A percentile compares a stretch with the other conserved stretches of the same genome.
These are phyloP conservation scores for Drosophila neocordata DNA, from an alignment of 1,140 invertebrate genomes.

Conservation along the genomic window DNA sequence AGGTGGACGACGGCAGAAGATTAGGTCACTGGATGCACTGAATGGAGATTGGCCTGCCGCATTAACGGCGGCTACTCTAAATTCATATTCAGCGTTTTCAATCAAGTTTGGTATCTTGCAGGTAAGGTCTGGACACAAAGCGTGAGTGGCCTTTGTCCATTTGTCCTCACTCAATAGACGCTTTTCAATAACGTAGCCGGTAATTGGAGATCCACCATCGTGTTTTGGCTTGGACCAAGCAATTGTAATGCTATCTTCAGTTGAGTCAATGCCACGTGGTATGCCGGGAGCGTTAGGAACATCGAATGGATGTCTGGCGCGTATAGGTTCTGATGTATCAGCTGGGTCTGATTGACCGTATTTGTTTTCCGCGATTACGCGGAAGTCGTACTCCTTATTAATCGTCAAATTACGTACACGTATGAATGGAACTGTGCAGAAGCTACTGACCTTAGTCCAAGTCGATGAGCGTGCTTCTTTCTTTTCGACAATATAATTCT, in stretches of 20 bases:
- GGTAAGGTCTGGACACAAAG: slow-evolving; percentile 90
- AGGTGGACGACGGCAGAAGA: slow-evolving; percentile 93
- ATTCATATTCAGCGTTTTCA: slow-evolving; percentile 98
- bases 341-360: slow-evolving; percentile 97
- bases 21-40: slow-evolving; percentile 95
- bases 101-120: slow-evolving; percentile 93
- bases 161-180: slow-evolving; percentile 93
- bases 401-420: slow-evolving; percentile 95
- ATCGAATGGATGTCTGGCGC: slow-evolving; percentile 98
- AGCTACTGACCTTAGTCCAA: slow-evolving; percentile 96
- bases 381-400: slow-evolving; percentile 97
- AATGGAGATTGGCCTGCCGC: slow-evolving; percentile 96
- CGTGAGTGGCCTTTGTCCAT: slow-evolving; percentile 94
- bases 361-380: slow-evolving; percentile 98
- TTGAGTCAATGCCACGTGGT: slow-evolving; percentile 93
- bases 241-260: slow-evolving; percentile 96
- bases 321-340: slow-evolving; percentile 93
- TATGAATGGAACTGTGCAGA: slow-evolving; percentile 93
- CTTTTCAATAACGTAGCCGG: slow-evolving; percentile 97
- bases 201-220: slow-evolving; percentile 96
- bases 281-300: slow-evolving; percentile 94
- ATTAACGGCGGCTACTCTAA: slow-evolving; percentile 97
- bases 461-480: slow-evolving; percentile 91
- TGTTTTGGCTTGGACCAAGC: slow-evolving; percentile 96
- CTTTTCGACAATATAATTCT: slow-evolving; percentile 98